Evolutionary conservation across 2,888 invertebrate genomes (phyloP).

Genomic region (Anoplius nigerrimus): DNA sequence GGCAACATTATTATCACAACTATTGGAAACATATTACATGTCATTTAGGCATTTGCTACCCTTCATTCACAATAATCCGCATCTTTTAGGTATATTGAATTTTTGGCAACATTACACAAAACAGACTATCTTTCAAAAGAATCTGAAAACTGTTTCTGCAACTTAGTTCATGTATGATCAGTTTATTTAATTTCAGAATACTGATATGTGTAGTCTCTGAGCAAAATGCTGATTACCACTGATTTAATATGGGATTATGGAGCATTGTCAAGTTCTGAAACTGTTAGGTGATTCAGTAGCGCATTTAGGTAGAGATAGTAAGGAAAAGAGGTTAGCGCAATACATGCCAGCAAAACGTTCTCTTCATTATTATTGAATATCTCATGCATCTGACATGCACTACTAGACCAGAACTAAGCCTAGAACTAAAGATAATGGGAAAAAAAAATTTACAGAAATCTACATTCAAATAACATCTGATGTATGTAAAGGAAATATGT

Average conservation of each 20-base stretch:
- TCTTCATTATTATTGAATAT: constrained; percentile 62
- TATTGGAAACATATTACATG: no score
- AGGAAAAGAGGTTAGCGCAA: constrained; percentile 67
- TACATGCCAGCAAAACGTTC: constrained; percentile 69
- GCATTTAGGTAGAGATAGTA: constrained; percentile 34
- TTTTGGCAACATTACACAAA: no score
- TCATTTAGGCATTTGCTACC: no score
- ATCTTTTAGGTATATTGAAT: no score
- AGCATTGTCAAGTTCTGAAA: constrained; percentile 52
- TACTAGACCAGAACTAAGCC: constrained; percentile 61
- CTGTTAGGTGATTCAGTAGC: constrained; percentile 46
- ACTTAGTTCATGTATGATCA: constrained; percentile 46
- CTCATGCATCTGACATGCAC: constrained; percentile 72
- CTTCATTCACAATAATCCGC: no score
- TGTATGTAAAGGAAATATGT: constrained; percentile 29
- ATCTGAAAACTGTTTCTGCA: constrained; percentile 51
- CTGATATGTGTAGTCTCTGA: constrained; percentile 37
- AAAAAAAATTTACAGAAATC: constrained; percentile 37
- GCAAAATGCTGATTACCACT: constrained; percentile 36
- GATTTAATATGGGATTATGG: constrained; percentile 38
- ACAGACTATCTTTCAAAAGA: background rate
- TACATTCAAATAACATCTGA: constrained; percentile 36
- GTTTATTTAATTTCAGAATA: constrained; percentile 32
- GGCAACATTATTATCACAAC: no score
- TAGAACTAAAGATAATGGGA: constrained; percentile 38